Percentiles rank a stretch among this genome's conserved stretches.
Evolutionary conservation across 2,113 vertebrate genomes (phyloP).

Genomic region (Pelvicachromis taeniatus): DNA sequence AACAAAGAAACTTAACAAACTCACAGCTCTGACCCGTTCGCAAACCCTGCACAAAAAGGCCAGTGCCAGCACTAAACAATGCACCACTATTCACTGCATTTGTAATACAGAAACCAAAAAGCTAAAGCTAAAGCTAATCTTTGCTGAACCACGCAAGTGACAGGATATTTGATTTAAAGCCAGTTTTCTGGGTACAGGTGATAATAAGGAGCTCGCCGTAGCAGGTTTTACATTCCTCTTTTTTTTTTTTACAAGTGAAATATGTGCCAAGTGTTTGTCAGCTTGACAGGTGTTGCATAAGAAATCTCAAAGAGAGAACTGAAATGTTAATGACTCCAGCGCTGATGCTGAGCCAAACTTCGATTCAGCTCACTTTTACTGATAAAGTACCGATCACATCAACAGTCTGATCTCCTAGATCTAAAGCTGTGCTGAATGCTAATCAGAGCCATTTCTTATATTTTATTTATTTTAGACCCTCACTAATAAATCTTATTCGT

Average conservation of each 20-base stretch:
- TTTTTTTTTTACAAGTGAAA: not conserved
- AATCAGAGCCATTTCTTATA: too few relatives aligned
- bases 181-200: not conserved
- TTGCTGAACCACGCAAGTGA: not conserved
- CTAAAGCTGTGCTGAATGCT: not conserved
- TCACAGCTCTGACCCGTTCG: not conserved
- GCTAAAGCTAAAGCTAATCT: not conserved
- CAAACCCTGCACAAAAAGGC: not conserved
- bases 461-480: too few relatives aligned
- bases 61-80: not conserved
- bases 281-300: not conserved
- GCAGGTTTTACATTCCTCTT: not conserved
- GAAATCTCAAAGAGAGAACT: not conserved
- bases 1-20: not conserved
- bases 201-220: not conserved
- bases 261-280: not conserved
- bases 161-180: not conserved
- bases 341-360: not conserved
- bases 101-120: not conserved
- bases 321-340: not conserved
- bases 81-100: not conserved
- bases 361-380: not conserved
- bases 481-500: accelerated
- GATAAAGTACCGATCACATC: not conserved
- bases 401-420: not conserved